Percentiles rank a stretch among this genome's conserved stretches.
Evolutionary conservation across 2,888 invertebrate genomes (phyloP).

Genomic region (Pachliopta kotzebuea): DNA sequence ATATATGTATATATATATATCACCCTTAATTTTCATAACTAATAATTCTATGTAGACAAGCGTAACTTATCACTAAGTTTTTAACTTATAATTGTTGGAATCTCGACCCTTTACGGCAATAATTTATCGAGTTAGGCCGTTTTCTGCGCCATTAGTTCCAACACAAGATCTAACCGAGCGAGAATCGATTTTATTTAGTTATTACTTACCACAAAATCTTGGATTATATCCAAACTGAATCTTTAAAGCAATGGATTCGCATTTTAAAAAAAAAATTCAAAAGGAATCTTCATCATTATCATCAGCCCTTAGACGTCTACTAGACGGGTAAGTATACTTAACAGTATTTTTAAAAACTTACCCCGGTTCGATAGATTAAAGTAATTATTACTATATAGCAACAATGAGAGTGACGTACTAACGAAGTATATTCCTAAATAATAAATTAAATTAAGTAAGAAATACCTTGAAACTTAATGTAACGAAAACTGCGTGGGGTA

Average conservation of each 20-base stretch:
- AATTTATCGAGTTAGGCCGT: slow-evolving; percentile 50
- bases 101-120: slow-evolving; percentile 32
- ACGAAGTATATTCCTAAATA: too few species aligned
- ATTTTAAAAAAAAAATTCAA: too few species aligned
- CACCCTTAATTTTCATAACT: background rate
- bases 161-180: slow-evolving; percentile 41
- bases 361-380: too few species aligned
- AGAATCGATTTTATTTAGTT: slow-evolving; percentile 52
- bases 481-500: background rate
- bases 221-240: background rate
- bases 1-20: too few species aligned
- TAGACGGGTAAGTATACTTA: too few species aligned
- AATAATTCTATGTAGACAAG: background rate
- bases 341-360: too few species aligned
- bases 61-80: slow-evolving; percentile 6
- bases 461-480: background rate
- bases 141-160: slow-evolving; percentile 52
- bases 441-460: too few species aligned
- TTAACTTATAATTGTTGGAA: slow-evolving; percentile 10
- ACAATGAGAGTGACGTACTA: too few species aligned
- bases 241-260: too few species aligned
- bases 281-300: too few species aligned
- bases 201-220: slow-evolving; percentile 29
- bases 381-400: too few species aligned
- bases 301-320: too few species aligned